Evolutionary conservation across 2,888 invertebrate species (phyloP), one percentile per base, ranked within the genome.

Genomic region (Andrena marginata): DNA sequence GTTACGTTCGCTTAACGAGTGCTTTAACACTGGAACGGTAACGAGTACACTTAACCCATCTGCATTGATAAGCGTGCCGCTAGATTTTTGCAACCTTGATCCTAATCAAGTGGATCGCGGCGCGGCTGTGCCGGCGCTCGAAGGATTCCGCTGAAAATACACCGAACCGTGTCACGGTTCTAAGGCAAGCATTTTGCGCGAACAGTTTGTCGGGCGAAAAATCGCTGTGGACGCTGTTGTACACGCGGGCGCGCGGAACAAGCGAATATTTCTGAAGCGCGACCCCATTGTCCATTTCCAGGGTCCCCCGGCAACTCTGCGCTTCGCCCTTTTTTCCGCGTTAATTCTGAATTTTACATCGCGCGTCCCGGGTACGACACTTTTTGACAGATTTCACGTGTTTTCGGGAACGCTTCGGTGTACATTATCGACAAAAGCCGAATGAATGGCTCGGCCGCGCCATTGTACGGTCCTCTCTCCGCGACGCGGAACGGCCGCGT

Each of bases 1-100:
- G 75, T 63, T 82, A 68, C 56, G 56, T 75, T 63, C 63, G 68
- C 33, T 71, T 82, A 72, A 82, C 81, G 80, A 80, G 68, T 72
- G 71, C 75, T 80, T 76, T 68, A 80, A 80, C 82, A 60, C 67
- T 79, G 74, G 64, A 80, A 81, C 71, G 51, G 70, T 76, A 81
- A 77, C 75, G 56, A 84, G 84, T 77, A 75, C 77, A 84, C 84
- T 85, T 85, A 85, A 78, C 80, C 80, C 70, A 84, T 85, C 77
- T 84, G 76, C 85, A 85, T 84, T 77, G 84, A 85, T 85, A 84
- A 85, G 64, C 78, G 63, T 70, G 35, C 69, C 64, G 71, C 67
- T 80, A 80, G 75, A 74, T 80, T 84, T 71, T 84, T 64, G 60
- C 76, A 85, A 85, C 85, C 85, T 81, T 85, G 85, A 76, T 84